A percentile compares a stretch with the other conserved stretches of the same genome.
These are phyloP conservation scores for Leptobrachium ailaonicum DNA, from an alignment of 2,113 vertebrate species.

Conservation along the genomic window DNA sequence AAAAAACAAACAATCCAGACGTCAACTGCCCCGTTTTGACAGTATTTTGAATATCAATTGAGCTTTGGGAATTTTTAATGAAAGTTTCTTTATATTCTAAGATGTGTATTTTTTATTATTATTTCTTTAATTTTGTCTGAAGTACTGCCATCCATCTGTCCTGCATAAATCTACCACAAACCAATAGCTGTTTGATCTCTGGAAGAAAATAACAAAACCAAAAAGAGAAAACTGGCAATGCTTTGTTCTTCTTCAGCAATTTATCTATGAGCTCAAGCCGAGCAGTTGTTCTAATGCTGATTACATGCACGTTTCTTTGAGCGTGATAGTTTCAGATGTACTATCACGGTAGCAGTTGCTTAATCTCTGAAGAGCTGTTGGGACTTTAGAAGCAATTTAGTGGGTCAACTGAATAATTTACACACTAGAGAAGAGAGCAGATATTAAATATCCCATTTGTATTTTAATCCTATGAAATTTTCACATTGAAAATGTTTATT, in stretches of 20 bases:
- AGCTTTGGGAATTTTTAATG: slow-evolving; percentile 27
- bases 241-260: slow-evolving; percentile 56
- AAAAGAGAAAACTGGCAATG: slow-evolving; percentile 29
- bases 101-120: not conserved
- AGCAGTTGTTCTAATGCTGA: slow-evolving; percentile 50
- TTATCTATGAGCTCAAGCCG: slow-evolving; percentile 57
- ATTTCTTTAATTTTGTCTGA: slow-evolving; percentile 21
- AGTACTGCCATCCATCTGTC: slow-evolving; percentile 53
- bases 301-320: slow-evolving; percentile 59
- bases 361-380: slow-evolving; percentile 30
- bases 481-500: too few species aligned
- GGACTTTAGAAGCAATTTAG: not conserved
- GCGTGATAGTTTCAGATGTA: slow-evolving; percentile 56
- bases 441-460: not conserved
- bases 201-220: slow-evolving; percentile 38
- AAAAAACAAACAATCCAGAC: not conserved
- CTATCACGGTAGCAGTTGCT: slow-evolving; percentile 51
- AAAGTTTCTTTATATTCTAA: slow-evolving; percentile 35
- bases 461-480: not conserved
- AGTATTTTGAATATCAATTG: slow-evolving; percentile 13
- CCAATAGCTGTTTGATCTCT: slow-evolving; percentile 52
- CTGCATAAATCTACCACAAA: slow-evolving; percentile 26
- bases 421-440: not conserved
- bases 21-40: slow-evolving; percentile 6
- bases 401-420: not conserved